These are phyloP conservation scores for Drosophila cognata DNA, from an alignment of 2,888 invertebrate genomes.

Conservation along the genomic window DNA sequence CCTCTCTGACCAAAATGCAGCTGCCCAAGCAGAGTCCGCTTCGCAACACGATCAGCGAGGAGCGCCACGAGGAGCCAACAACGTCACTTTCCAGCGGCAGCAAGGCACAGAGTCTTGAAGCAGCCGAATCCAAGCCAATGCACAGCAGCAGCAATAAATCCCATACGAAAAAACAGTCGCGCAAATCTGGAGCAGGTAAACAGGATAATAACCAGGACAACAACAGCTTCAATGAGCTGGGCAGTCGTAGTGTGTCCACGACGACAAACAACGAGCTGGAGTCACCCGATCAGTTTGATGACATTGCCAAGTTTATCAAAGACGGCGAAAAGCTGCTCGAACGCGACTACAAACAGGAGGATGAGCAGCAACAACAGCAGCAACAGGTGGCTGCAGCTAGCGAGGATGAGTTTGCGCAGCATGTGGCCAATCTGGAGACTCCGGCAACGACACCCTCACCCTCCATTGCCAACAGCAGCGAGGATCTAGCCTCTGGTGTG, in stretches of 20 bases:
- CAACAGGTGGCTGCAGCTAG: slow-evolving; percentile 9
- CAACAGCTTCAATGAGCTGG: slow-evolving; percentile 17
- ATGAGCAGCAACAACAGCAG: slow-evolving; percentile 59
- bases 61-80: slow-evolving; percentile 25
- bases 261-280: slow-evolving; percentile 56
- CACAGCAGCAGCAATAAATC: slow-evolving; percentile 29
- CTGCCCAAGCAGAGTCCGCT: slow-evolving; percentile 15
- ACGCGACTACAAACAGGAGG: slow-evolving; percentile 78
- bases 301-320: slow-evolving; percentile 83
- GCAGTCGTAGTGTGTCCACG: slow-evolving; percentile 18
- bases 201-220: slow-evolving; percentile 35
- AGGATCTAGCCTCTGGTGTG: slow-evolving; percentile 84
- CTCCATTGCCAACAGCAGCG: slow-evolving; percentile 47
- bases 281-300: slow-evolving; percentile 78
- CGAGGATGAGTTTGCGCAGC: slow-evolving; percentile 53
- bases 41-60: slow-evolving; percentile 42
- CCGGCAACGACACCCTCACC: slow-evolving; percentile 74
- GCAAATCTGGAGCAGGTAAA: slow-evolving; percentile 20
- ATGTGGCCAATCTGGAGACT: slow-evolving; percentile 66
- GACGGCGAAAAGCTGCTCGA: slow-evolving; percentile 83
- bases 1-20: slow-evolving; percentile 22
- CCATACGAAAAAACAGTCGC: slow-evolving; percentile 16
- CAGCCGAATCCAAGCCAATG: slow-evolving; percentile 14
- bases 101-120: slow-evolving; percentile 43
- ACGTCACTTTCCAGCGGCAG: not conserved